A percentile compares a stretch with the other conserved stretches of the same genome.
phyloP scores from a whole-genome alignment of 2,797 vertebrate species.

The Euphonia xanthogaster region DNA sequence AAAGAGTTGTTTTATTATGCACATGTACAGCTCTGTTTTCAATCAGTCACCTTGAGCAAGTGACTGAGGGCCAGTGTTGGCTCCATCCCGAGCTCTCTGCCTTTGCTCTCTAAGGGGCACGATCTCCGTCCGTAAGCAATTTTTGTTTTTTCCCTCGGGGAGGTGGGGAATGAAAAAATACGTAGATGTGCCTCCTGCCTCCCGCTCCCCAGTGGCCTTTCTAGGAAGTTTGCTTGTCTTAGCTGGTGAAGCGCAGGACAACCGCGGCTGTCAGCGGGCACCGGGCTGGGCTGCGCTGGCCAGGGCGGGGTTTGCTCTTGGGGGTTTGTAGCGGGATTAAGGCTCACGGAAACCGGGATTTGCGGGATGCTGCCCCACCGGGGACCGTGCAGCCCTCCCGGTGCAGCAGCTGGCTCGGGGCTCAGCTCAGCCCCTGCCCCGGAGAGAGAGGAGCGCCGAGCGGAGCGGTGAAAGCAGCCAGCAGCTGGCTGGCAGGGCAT shows the following conservation, averaged over 20 bases:
- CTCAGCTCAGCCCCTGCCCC: neutral
- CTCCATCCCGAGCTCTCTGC: neutral
- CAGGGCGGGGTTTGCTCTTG: neutral
- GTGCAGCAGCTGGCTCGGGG: neutral
- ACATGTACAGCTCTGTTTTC: slow-evolving; percentile 42
- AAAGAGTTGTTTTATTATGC: slow-evolving; percentile 63
- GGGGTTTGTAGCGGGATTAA: neutral
- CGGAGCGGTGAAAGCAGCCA: neutral
- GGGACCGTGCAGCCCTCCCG: neutral
- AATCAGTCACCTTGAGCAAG: slow-evolving; percentile 59
- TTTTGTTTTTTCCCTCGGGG: neutral
- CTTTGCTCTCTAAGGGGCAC: neutral
- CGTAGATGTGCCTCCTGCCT: neutral
- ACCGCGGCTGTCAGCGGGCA: accelerated
- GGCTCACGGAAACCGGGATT: neutral
- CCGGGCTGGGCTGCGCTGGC: neutral
- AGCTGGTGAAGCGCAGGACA: neutral
- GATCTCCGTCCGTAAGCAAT: neutral
- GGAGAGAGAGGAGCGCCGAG: neutral
- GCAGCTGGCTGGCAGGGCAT: neutral
- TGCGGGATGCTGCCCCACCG: neutral
- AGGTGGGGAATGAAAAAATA: neutral
- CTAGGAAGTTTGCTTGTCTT: neutral
- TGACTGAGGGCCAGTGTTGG: slow-evolving; percentile 37
- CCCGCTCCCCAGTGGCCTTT: neutral